Percentiles rank a stretch among this genome's conserved stretches.
Evolutionary conservation across 2,888 invertebrate genomes (phyloP).

Genomic region (Odontocerum albicorne): DNA sequence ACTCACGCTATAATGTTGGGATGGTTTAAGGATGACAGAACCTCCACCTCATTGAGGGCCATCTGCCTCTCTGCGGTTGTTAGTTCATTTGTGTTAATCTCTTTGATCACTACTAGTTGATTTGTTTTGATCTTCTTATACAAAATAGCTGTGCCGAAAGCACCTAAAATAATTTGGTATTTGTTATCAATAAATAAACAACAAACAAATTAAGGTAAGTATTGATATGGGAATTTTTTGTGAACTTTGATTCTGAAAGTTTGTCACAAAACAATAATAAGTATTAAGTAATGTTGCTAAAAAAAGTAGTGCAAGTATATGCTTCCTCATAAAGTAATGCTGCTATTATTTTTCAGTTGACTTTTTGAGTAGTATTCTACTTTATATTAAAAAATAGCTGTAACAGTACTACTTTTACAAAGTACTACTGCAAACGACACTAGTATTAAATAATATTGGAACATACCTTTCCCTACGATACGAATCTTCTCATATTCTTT

Average conservation of each 20-base stretch:
- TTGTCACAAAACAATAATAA: not conserved
- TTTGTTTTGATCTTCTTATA: slow-evolving; percentile 65
- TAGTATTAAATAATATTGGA: no score
- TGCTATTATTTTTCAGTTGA: no score
- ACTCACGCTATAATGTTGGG: slow-evolving; percentile 67
- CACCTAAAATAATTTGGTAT: slow-evolving; percentile 49
- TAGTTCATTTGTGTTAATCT: slow-evolving; percentile 70
- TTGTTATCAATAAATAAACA: not conserved
- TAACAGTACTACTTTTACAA: no score
- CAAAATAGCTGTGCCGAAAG: slow-evolving; percentile 71
- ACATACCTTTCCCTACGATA: slow-evolving; percentile 62
- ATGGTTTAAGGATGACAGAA: slow-evolving; percentile 70
- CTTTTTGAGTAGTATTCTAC: no score
- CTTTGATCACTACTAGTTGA: slow-evolving; percentile 70
- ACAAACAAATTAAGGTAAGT: not conserved
- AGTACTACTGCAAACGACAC: no score
- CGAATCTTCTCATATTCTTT: slow-evolving; percentile 61
- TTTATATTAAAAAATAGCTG: no score
- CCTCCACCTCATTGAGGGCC: slow-evolving; percentile 70
- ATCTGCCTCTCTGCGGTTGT: slow-evolving; percentile 65
- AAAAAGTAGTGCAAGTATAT: no score
- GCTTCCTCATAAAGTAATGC: no score
- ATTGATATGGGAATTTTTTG: no score
- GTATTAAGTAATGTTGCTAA: not conserved
- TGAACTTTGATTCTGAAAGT: not conserved